Base-by-base conservation (phyloP, 1,140 invertebrate genomes). In the Coptotermes formosanus region DNA sequence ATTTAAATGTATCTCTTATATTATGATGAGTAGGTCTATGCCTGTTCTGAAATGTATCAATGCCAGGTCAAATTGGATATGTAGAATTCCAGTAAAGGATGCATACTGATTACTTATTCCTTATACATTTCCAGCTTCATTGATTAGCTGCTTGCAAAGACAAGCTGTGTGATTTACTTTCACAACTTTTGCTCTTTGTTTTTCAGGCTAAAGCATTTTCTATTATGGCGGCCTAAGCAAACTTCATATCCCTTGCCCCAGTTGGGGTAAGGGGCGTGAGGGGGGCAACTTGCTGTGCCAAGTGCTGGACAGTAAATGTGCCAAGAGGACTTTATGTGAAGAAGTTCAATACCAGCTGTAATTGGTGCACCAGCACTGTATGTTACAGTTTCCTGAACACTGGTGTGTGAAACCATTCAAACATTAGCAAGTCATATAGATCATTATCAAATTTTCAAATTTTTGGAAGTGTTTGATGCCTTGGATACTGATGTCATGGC, bases 151-250 rank as follows among this genome's bases (percentile, higher is more conserved):
- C 64, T 75, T 75, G 64, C 7, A 75, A 4, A 19, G 52, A 4
- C 52, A 55, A 55, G 59, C 21, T 64, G 25, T 30, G n/a, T 75
- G 25, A 82, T 82, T 82, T 14, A 44, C 9, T 16, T 81, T 82
- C 19, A 43, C 38, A 43, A 32, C n/a, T 44, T 38, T n/a, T 82
- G 3, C 25, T 44, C 12, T 52, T 84, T n/a, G 48, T 83, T 30
- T n/a, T 84, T 84, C 83, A 84, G 83, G 83, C 48, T 52, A 55
- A 84, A 84, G 45, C 19, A 59, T 52, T 84, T 84, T n/a, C 52
- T 45, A 84, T 84, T 84, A 84, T 84, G 83, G 83, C 83, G 55
- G 83, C 48, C 52, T 84, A 84, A 84, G 64, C n/a, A 16, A 84
- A 19, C 8, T 52, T 84, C 30, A 43, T 25, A 52, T 32, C 23